Evolutionary conservation across 2,888 invertebrate genomes (phyloP).

Genomic region (Rhimphoctona megacephalus): DNA sequence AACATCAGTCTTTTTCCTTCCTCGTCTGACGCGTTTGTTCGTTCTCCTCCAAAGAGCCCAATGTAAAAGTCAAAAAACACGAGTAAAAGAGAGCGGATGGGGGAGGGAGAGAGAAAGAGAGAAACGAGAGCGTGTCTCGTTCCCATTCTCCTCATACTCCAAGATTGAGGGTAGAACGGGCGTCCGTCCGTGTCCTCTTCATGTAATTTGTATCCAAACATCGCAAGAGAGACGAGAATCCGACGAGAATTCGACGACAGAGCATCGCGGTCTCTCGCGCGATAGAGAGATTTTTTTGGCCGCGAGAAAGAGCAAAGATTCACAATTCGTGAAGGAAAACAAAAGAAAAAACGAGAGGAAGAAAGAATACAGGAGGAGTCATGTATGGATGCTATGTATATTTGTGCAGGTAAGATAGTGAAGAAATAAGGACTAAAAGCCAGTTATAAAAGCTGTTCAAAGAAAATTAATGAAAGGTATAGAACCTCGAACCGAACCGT

Average conservation of each 20-base stretch:
- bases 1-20: slow-evolving; percentile 80
- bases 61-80: slow-evolving; percentile 2
- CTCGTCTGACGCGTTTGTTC: slow-evolving; percentile 62
- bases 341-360: neutral
- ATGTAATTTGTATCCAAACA: slow-evolving; percentile 84
- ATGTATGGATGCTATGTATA: too few relatives aligned
- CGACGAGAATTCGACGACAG: slow-evolving; percentile 68
- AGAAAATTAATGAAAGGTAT: too few relatives aligned
- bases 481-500: too few relatives aligned
- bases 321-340: slow-evolving; percentile 52
- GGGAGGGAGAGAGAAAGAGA: slow-evolving; percentile 5
- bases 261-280: slow-evolving; percentile 19
- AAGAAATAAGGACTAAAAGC: too few relatives aligned
- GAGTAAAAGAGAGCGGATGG: slow-evolving; percentile 1
- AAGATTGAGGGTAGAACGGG: slow-evolving; percentile 42
- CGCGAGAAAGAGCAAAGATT: slow-evolving; percentile 42
- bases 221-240: slow-evolving; percentile 74
- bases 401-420: too few relatives aligned
- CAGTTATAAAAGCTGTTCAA: too few relatives aligned
- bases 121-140: slow-evolving; percentile 51
- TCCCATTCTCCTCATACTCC: slow-evolving; percentile 64
- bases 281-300: slow-evolving; percentile 47
- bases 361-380: neutral
- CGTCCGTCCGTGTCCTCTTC: slow-evolving; percentile 77
- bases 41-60: slow-evolving; percentile 45